Conservation (phyloP, 2,113 vertebrate species). For the Cygnus atratus region DNA sequence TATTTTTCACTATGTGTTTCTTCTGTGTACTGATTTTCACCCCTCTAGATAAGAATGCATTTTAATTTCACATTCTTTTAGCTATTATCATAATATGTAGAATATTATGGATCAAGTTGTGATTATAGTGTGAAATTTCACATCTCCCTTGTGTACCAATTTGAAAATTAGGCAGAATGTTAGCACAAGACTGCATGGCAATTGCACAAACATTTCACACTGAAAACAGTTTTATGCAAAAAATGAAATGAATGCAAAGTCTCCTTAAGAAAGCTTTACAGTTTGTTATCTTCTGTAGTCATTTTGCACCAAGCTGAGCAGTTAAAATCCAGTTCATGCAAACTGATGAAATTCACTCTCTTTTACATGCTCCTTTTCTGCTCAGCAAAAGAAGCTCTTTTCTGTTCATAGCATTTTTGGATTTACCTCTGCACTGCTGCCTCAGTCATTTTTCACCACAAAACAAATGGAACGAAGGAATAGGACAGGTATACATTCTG, state of each 20-base stretch:
- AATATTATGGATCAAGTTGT: background rate
- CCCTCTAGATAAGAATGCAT: background rate
- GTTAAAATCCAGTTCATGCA: background rate
- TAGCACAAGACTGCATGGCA: background rate
- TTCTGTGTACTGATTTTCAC: background rate
- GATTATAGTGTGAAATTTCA: background rate
- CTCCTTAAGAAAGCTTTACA: background rate
- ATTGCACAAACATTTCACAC: background rate
- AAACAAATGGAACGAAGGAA: background rate
- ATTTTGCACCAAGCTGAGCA: background rate
- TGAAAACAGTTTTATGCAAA: background rate
- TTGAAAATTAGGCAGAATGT: background rate
- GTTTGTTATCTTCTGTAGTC: background rate
- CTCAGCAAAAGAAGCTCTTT: background rate
- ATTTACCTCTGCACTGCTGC: background rate
- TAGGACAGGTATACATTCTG: background rate
- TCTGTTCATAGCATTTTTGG: background rate
- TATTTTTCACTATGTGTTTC: background rate
- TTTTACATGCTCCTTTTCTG: background rate
- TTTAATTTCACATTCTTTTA: background rate
- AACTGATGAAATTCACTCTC: background rate
- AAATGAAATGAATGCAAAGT: rapidly evolving
- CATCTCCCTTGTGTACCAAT: background rate
- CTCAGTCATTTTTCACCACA: background rate
- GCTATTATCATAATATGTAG: background rate